These are phyloP conservation scores for Pharmacophagus antenor DNA, from an alignment of 2,888 invertebrate species.

Conservation along the genomic window DNA sequence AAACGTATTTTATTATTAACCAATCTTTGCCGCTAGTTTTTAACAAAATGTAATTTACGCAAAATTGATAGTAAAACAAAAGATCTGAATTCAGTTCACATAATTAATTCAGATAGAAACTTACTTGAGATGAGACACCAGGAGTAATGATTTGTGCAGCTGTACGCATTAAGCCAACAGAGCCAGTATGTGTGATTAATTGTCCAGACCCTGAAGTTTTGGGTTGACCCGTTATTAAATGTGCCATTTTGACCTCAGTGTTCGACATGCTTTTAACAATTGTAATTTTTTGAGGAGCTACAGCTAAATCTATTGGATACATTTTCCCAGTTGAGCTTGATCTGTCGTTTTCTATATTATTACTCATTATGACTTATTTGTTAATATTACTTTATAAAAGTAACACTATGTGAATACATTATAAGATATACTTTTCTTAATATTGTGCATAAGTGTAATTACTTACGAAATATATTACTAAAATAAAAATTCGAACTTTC, in stretches of 20 bases:
- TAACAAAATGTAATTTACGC: background rate
- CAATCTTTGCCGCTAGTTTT: background rate
- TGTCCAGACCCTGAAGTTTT: conserved; percentile 64
- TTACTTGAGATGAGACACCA: conserved; percentile 70
- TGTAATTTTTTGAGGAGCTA: conserved; percentile 77
- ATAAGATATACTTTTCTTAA: background rate
- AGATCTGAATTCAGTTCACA: background rate
- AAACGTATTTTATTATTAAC: background rate
- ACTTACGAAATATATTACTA: conserved; percentile 24
- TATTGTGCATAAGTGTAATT: background rate
- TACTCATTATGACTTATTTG: conserved; percentile 58
- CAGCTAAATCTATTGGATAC: conserved; percentile 79
- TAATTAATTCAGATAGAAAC: background rate
- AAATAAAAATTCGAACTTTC: conserved; percentile 33
- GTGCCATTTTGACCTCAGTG: conserved; percentile 74
- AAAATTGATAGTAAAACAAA: background rate
- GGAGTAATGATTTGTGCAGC: conserved; percentile 72
- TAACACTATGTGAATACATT: conserved; percentile 17
- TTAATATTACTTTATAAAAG: conserved; percentile 5
- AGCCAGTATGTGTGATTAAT: conserved; percentile 62
- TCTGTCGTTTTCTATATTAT: conserved; percentile 78
- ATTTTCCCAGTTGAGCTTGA: conserved; percentile 79
- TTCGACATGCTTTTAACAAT: conserved; percentile 73
- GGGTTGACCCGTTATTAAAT: conserved; percentile 64
- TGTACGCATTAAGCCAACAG: conserved; percentile 70